Base-by-base conservation (phyloP, 1,140 invertebrate genomes). In the Bombyx mori region DNA sequence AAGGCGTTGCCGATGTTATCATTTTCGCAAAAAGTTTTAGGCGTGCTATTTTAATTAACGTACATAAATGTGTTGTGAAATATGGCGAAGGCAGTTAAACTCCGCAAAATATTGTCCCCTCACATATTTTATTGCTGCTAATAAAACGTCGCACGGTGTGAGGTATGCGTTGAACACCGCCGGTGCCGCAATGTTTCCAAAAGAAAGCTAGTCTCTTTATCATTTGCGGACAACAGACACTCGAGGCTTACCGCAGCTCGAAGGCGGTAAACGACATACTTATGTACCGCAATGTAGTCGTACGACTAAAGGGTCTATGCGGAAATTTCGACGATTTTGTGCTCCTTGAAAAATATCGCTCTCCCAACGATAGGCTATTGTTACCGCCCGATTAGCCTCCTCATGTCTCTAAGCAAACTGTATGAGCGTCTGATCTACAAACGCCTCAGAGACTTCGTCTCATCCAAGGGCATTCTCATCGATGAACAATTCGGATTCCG, bases 181-280 rank as follows among this genome's bases (percentile, higher is more conserved):
- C 63, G 63, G 60, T 68, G 63, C 53, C 55, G 45, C 55, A 68
- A 53, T 62, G 57, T 66, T 65, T 70, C 63, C 58, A 52, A 60
- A 71, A 71, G 70, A 75, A 73, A 75, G 65, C 66, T 60, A 64
- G 57, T 73, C 71, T 65, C 71, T 81, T 83, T 86, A 86, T 86
- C 80, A 77, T 71, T 74, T 64, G 73, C 62, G 82, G 71, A 77
- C 80, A 83, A 79, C 69, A 73, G 65, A 66, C 68, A 66, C 62
- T 66, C 56, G 66, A 63, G 68, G 77, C 74, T 85, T 82, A 82
- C 64, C 51, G 68, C 54, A 58, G 71, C 75, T 77, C 60, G 55
- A 48, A 61, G 57, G 57, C 59, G 52, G 48, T 56, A 58, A 65
- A 62, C 60, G 64, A 70, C 63, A 64, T 63, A 63, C 61, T 61